A percentile compares a stretch with the other conserved stretches of the same genome.
Conservation (phyloP, 2,888 invertebrate genomes). For the Notodonta ziczac region DNA sequence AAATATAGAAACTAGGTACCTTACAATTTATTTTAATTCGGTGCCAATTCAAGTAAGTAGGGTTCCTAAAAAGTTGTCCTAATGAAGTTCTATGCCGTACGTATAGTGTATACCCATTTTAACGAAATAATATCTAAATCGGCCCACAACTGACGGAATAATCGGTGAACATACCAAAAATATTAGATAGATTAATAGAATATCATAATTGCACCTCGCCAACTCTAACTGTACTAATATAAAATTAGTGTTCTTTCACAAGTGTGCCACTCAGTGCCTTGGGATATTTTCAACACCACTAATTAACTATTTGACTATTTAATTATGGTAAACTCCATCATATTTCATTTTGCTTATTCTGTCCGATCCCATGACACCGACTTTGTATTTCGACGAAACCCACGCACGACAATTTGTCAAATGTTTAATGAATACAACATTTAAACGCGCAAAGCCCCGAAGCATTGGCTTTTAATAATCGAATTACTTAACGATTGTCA, state of each 20-base stretch:
- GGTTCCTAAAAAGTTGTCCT: no score
- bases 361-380: neutral
- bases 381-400: constrained; percentile 20
- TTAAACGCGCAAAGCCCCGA: constrained; percentile 30
- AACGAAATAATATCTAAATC: no score
- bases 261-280: neutral
- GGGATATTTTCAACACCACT: neutral
- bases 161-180: no score
- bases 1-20: no score
- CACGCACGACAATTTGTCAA: constrained; percentile 39
- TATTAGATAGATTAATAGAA: no score
- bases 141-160: no score
- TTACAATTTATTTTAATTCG: no score
- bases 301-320: neutral
- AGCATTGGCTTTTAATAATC: constrained; percentile 46
- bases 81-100: no score
- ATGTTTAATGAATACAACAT: constrained; percentile 34
- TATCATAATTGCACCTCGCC: no score
- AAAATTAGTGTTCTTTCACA: neutral
- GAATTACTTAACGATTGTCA: constrained; percentile 54
- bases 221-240: neutral
- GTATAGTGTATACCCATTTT: no score
- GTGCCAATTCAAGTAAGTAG: no score
- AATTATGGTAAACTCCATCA: constrained; percentile 20
- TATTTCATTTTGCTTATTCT: constrained; percentile 21